These are phyloP conservation scores for Pollicipes pollicipes DNA, from an alignment of 1,140 invertebrate species.

Conservation along the genomic window DNA sequence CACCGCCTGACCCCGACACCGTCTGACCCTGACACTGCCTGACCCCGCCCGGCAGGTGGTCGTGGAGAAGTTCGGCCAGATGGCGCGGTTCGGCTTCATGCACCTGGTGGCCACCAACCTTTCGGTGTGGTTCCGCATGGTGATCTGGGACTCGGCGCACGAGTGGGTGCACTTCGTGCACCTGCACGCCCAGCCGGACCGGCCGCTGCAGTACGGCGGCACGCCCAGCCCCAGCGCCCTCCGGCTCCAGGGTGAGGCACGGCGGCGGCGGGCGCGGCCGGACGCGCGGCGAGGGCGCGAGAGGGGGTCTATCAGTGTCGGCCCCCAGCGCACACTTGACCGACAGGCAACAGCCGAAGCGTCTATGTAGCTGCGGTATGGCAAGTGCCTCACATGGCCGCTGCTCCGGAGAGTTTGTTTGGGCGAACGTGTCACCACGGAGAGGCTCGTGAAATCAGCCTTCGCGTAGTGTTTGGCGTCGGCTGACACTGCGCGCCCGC, in stretches of 20 bases:
- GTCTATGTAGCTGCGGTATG: no score
- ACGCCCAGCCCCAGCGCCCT: not conserved
- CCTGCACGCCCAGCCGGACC: slow-evolving; percentile 4
- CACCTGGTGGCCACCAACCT: slow-evolving; percentile 41
- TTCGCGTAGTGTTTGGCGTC: no score
- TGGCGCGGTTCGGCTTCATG: slow-evolving; percentile 38
- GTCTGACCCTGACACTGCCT: not conserved
- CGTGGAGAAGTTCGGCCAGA: slow-evolving; percentile 35
- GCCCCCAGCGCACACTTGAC: no score
- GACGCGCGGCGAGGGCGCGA: not conserved
- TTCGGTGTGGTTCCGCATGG: slow-evolving; percentile 38
- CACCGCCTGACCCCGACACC: no score
- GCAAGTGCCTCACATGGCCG: no score
- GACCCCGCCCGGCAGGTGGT: slow-evolving; percentile 28
- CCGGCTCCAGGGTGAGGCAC: not conserved
- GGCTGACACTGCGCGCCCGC: no score
- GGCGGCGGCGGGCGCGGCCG: not conserved
- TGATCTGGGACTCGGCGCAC: slow-evolving; percentile 36
- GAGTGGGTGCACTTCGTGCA: slow-evolving; percentile 22
- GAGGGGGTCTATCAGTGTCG: slow-evolving; percentile 2
- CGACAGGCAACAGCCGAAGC: no score
- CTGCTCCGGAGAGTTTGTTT: no score
- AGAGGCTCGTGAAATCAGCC: no score
- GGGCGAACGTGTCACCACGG: no score
- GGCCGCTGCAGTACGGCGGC: slow-evolving; percentile 6